These are phyloP conservation scores for Leucozona laternaria DNA, from an alignment of 2,888 invertebrate genomes.

Conservation along the genomic window DNA sequence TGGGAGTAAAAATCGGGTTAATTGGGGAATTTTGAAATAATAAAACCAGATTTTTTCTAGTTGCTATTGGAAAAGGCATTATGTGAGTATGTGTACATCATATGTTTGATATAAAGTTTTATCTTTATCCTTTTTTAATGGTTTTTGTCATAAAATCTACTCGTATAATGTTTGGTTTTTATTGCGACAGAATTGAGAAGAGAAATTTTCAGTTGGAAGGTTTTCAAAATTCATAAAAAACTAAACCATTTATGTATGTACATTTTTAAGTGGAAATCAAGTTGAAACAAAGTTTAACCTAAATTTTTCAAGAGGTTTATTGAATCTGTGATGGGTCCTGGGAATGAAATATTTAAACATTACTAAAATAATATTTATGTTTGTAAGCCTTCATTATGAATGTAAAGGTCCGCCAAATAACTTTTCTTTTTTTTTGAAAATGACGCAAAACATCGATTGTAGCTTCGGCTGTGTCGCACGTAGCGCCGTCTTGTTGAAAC, in stretches of 20 bases:
- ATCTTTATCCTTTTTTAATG: conserved; percentile 40
- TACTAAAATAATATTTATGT: too few relatives aligned
- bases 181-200: not conserved
- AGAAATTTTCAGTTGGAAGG: not conserved
- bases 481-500: too few relatives aligned
- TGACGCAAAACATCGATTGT: too few relatives aligned
- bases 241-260: not conserved
- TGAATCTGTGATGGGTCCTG: too few relatives aligned
- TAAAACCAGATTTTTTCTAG: conserved; percentile 37
- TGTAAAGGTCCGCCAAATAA: too few relatives aligned
- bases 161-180: not conserved
- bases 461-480: too few relatives aligned
- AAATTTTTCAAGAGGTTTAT: too few relatives aligned
- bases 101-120: not conserved
- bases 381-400: too few relatives aligned
- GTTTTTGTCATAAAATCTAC: conserved; percentile 8
- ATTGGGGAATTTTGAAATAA: conserved; percentile 54
- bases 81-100: not conserved
- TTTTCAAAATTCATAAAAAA: not conserved
- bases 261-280: not conserved
- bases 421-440: too few relatives aligned
- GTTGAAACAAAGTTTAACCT: not conserved
- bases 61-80: not conserved
- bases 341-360: too few relatives aligned
- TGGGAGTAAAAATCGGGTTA: conserved; percentile 38